Evolutionary conservation across 2,888 invertebrate genomes (phyloP), one percentile per base, ranked within the genome.

Genomic region (Apodemia mormo): DNA sequence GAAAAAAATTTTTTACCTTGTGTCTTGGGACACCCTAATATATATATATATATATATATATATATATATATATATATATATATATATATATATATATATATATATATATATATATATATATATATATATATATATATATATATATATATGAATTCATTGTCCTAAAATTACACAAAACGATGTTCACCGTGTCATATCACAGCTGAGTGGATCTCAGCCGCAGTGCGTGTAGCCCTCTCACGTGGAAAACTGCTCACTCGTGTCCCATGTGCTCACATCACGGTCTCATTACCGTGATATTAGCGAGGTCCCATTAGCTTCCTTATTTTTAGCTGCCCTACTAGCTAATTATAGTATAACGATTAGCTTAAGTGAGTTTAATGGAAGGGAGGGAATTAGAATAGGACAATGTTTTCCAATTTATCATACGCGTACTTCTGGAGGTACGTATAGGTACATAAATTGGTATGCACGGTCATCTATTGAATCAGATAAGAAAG

Each of bases 161-260:
- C n/a, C 52, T n/a, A n/a, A 52, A 52, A 52, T n/a, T 2, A 2
- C 7, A 1, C 52, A 7, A 52, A n/a, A n/a, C 14, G 1, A 6
- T 61, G 37, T 1, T 14, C 12, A 61, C 61, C 61, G 6, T 1
- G 8, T 10, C 49, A 14, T 49, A 49, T 61, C 30, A 61, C 61
- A 33, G 61, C 30, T 61, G 61, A 61, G 61, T 33, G 61, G 12
- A 37, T 61, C 61, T 58, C 33, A 12, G 10, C 61, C 61, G 14
- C 61, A 37, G 61, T 64, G 61, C 61, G 61, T 64, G 61, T 37
- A 37, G 33, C 61, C 37, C 61, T 6, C 14, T 37, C 61, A 64
- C 61, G 61, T 37, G 61, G 61, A 64, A 64, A 64, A 37, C 61
- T 64, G 33, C 33, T 64, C 61, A 37, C 61, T 64, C 61, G 61